A percentile compares a stretch with the other conserved stretches of the same genome.
Evolutionary conservation across 37 sponge, comb jelly and placozoan genomes (phyloP).

Genomic region (Ianthella basta): DNA sequence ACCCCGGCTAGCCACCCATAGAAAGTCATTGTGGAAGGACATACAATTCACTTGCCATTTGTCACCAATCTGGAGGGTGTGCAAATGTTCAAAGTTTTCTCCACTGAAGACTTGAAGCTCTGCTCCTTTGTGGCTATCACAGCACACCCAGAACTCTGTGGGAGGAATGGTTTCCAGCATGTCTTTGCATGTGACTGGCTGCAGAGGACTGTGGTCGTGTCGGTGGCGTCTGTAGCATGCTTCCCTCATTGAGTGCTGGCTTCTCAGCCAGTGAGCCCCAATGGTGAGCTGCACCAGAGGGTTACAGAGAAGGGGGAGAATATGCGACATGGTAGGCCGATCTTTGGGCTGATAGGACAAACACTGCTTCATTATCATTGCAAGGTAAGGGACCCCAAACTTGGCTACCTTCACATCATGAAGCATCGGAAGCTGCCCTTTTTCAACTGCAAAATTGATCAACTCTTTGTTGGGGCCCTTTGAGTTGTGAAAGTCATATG

Average conservation of each 20-base stretch:
- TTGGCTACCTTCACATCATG: conserved; percentile 47
- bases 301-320: neutral
- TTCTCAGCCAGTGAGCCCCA: neutral
- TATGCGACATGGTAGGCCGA: conserved; percentile 33
- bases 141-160: conserved; percentile 27
- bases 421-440: conserved; percentile 52
- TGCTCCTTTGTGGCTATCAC: conserved; percentile 13
- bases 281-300: conserved; percentile 25
- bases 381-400: conserved; percentile 58
- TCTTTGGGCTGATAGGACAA: conserved; percentile 60
- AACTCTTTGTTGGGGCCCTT: conserved; percentile 1
- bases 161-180: neutral
- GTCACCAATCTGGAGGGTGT: neutral
- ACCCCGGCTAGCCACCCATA: conserved; percentile 10
- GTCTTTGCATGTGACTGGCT: neutral
- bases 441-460: conserved; percentile 52
- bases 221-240: neutral
- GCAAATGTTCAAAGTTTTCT: neutral
- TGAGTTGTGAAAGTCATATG: conserved; percentile 41
- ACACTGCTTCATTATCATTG: conserved; percentile 66
- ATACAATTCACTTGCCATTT: conserved; percentile 6
- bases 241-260: conserved; percentile 9
- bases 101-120: conserved; percentile 11
- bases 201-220: neutral
- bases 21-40: conserved; percentile 9